Conservation (phyloP, 2,797 vertebrate species). For the Chanos chanos region DNA sequence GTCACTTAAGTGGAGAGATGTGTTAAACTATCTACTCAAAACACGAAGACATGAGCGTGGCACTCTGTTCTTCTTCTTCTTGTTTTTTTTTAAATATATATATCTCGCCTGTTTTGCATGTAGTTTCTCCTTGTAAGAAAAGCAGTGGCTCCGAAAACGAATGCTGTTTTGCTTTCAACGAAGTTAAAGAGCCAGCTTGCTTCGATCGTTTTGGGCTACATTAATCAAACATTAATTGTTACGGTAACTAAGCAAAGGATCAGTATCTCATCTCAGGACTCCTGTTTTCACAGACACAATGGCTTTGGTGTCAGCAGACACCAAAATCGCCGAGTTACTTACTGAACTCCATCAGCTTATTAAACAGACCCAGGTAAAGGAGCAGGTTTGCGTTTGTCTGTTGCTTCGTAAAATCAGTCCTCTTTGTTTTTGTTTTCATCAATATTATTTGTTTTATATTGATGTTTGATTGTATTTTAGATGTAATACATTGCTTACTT, state of each 20-base stretch:
- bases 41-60: too few species aligned
- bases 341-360: slow-evolving; percentile 88
- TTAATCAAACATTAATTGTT: not conserved
- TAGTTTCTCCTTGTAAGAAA: too few species aligned
- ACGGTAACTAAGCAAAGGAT: not conserved
- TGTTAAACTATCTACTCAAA: too few species aligned
- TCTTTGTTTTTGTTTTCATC: not conserved
- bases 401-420: too few species aligned
- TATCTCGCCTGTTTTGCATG: too few species aligned
- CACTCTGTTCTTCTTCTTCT: too few species aligned
- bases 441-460: not conserved
- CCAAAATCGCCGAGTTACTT: slow-evolving; percentile 84
- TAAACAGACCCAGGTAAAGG: slow-evolving; percentile 85
- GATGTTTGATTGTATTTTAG: not conserved
- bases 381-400: not conserved
- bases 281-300: slow-evolving; percentile 42
- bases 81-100: too few species aligned
- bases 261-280: not conserved
- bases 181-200: too few species aligned
- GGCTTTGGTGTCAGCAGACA: slow-evolving; percentile 85
- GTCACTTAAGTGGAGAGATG: too few species aligned
- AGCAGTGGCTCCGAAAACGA: too few species aligned
- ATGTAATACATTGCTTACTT: not conserved
- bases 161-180: too few species aligned
- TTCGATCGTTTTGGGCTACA: too few species aligned